Evolutionary conservation across 2,888 invertebrate species (phyloP).

Genomic region (Drosophila imparisetae): DNA sequence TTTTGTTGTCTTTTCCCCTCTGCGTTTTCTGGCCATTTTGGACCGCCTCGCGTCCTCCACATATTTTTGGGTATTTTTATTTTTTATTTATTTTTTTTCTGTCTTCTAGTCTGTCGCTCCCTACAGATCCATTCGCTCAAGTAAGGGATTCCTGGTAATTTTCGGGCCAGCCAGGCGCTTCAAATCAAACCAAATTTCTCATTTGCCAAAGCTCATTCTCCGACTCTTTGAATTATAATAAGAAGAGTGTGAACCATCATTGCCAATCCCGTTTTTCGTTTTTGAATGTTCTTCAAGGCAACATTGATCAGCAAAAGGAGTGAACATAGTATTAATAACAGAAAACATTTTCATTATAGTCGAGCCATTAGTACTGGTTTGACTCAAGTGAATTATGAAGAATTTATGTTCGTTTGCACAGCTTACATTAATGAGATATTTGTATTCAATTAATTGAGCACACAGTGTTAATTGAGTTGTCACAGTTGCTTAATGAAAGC

Average conservation of each 20-base stretch:
- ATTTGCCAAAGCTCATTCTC: slow-evolving; percentile 28
- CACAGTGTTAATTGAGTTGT: slow-evolving; percentile 46
- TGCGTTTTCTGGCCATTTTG: slow-evolving; percentile 28
- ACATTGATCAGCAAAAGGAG: background rate
- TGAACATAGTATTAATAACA: background rate
- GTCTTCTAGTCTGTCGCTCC: slow-evolving; percentile 11
- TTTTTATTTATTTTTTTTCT: background rate
- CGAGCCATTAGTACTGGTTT: background rate
- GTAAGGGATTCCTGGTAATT: slow-evolving; percentile 68
- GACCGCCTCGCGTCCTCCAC: slow-evolving; percentile 26
- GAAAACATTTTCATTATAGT: background rate
- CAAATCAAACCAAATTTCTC: slow-evolving; percentile 52
- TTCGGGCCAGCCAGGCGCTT: slow-evolving; percentile 27
- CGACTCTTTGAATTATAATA: slow-evolving; percentile 3
- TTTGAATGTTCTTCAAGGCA: background rate
- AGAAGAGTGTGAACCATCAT: background rate
- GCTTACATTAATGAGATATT: background rate
- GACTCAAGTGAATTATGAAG: background rate
- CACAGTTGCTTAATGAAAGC: slow-evolving; percentile 33
- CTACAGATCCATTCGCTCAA: slow-evolving; percentile 25
- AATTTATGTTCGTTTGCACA: background rate
- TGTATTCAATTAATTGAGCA: background rate
- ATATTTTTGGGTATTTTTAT: slow-evolving; percentile 1
- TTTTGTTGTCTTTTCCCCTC: slow-evolving; percentile 58
- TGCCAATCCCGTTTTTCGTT: slow-evolving; percentile 1